Conservation (phyloP, 1,140 invertebrate genomes). For the Drosophila eugracilis region DNA sequence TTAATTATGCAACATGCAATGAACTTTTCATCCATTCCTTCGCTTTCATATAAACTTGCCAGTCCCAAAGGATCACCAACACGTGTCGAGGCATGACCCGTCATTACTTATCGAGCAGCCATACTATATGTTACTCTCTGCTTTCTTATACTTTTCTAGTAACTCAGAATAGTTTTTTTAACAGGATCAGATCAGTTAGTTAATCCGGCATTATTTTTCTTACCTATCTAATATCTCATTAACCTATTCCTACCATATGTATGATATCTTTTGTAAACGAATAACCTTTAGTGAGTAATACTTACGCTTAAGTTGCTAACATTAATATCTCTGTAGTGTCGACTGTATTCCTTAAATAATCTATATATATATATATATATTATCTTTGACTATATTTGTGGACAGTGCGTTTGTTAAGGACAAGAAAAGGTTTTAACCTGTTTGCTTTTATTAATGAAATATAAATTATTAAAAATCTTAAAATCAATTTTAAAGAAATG, state of each 20-base stretch:
- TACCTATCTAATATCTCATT: not conserved
- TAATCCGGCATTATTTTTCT: not conserved
- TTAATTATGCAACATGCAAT: conserved; percentile 65
- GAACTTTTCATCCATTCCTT: conserved; percentile 52
- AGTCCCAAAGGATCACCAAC: conserved; percentile 1
- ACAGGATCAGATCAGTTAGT: conserved; percentile 1
- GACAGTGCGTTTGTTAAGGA: conserved; percentile 9
- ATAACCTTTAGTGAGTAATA: not conserved
- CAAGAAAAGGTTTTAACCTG: not conserved
- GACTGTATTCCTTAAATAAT: conserved; percentile 13
- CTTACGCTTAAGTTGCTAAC: too few relatives aligned
- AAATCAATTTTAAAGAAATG: too few relatives aligned
- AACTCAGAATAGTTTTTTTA: too few relatives aligned
- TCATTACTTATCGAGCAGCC: not conserved
- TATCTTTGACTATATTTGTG: not conserved
- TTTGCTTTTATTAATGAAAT: not conserved
- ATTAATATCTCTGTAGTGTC: conserved; percentile 26
- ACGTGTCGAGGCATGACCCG: not conserved
- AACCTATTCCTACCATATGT: not conserved
- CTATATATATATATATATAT: too few relatives aligned
- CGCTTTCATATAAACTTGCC: not conserved
- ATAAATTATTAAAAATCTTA: too few relatives aligned
- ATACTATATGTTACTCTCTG: not conserved
- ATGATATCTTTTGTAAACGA: conserved; percentile 5
- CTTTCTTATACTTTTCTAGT: too few relatives aligned